Evolutionary conservation across 1,140 invertebrate genomes (phyloP).

Genomic region (Steinernema feltiae): DNA sequence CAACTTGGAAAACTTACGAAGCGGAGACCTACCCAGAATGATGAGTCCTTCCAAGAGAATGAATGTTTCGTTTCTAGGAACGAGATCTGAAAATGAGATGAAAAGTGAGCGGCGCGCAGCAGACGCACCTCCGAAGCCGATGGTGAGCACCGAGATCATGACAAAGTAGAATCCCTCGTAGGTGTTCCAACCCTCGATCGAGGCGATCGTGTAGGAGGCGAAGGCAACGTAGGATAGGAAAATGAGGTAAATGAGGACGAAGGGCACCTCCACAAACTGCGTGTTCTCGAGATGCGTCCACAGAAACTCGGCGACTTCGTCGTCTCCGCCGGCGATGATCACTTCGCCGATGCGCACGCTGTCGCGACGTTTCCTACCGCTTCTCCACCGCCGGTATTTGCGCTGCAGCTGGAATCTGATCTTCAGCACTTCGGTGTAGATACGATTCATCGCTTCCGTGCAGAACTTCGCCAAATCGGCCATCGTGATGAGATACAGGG

Average conservation of each 20-base stretch:
- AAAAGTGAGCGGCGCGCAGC: too few species aligned
- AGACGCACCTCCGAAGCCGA: conserved; percentile 49
- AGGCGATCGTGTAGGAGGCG: conserved; percentile 46
- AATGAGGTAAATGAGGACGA: conserved; percentile 45
- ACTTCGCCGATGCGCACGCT: conserved; percentile 40
- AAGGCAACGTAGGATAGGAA: conserved; percentile 46
- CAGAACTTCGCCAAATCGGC: conserved; percentile 58
- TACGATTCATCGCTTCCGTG: conserved; percentile 52
- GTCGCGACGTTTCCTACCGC: conserved; percentile 29
- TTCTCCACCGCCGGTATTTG: conserved; percentile 40
- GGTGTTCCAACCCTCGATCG: conserved; percentile 46
- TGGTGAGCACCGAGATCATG: conserved; percentile 54
- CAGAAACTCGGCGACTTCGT: conserved; percentile 54
- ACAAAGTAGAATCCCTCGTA: conserved; percentile 54
- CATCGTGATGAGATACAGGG: conserved; percentile 54
- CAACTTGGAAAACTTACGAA: too few species aligned
- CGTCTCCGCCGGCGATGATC: conserved; percentile 51
- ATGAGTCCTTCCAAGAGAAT: conserved; percentile 42
- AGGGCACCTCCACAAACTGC: conserved; percentile 55
- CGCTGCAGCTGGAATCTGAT: conserved; percentile 44
- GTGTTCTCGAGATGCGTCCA: conserved; percentile 57
- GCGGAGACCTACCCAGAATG: too few species aligned
- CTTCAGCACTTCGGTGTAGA: conserved; percentile 54
- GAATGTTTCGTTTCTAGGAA: conserved; percentile 51
- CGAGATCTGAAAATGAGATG: conserved; percentile 39